These are phyloP conservation scores for Mactra quadrangularis DNA, from an alignment of 1,140 invertebrate species.

Conservation along the genomic window DNA sequence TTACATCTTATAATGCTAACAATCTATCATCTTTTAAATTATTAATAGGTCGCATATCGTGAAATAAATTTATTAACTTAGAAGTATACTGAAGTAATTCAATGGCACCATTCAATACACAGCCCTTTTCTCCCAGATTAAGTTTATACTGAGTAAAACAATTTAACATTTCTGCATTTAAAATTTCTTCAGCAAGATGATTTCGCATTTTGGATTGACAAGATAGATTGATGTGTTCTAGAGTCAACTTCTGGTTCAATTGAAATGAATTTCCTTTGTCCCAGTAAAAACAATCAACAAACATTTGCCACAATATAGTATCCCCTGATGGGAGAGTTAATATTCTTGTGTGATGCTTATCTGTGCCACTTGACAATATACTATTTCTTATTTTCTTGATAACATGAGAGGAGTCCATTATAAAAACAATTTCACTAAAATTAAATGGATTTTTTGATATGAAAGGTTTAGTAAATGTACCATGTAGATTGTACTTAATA, in stretches of 20 bases:
- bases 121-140: slow-evolving; percentile 18
- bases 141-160: slow-evolving; percentile 29
- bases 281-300: slow-evolving; percentile 39
- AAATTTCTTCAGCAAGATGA: slow-evolving; percentile 57
- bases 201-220: slow-evolving; percentile 57
- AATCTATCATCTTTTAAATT: slow-evolving; percentile 14
- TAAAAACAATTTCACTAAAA: no score
- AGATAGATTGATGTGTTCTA: slow-evolving; percentile 37
- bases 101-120: slow-evolving; percentile 46
- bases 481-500: no score
- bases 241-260: slow-evolving; percentile 30
- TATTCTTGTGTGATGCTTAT: slow-evolving; percentile 15
- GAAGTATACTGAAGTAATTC: slow-evolving; percentile 40
- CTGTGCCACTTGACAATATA: slow-evolving; percentile 39
- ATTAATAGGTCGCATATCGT: slow-evolving; percentile 47
- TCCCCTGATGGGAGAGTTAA: background rate
- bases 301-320: slow-evolving; percentile 34
- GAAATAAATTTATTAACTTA: slow-evolving; percentile 42
- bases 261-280: no score
- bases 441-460: no score
- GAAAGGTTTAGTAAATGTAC: no score
- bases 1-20: slow-evolving; percentile 3
- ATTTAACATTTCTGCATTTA: slow-evolving; percentile 53
- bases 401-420: slow-evolving; percentile 61
- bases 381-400: slow-evolving; percentile 62